phyloP scores from a whole-genome alignment of 2,113 vertebrate species.

The Hiodon alosoides region DNA sequence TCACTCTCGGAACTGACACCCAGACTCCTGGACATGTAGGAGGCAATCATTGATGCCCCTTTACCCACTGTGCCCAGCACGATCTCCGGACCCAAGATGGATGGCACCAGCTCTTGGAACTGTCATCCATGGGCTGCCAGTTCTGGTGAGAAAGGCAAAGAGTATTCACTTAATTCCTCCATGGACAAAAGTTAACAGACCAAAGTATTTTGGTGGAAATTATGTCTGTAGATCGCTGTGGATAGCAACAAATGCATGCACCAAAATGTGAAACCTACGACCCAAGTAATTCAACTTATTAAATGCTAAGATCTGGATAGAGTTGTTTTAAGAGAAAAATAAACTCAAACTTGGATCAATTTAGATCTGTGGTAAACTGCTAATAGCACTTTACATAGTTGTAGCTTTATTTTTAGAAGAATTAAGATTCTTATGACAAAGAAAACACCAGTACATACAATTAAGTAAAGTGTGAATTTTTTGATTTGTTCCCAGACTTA shows the following conservation, averaged over 20 bases:
- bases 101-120: constrained; percentile 46
- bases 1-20: constrained; percentile 40
- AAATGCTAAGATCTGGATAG: background rate
- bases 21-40: constrained; percentile 41
- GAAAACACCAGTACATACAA: no score
- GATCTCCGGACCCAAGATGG: constrained; percentile 41
- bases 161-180: constrained; percentile 36
- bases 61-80: constrained; percentile 31
- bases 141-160: constrained; percentile 31
- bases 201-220: constrained; percentile 44
- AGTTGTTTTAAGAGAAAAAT: background rate
- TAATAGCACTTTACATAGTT: no score
- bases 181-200: constrained; percentile 34
- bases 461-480: no score
- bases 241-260: constrained; percentile 20
- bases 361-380: no score
- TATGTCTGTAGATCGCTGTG: constrained; percentile 41
- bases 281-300: background rate
- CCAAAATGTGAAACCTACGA: constrained; percentile 3
- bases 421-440: no score
- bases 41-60: constrained; percentile 43
- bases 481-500: no score
- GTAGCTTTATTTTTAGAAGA: no score
- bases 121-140: constrained; percentile 43
- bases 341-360: no score